phyloP scores from a whole-genome alignment of 2,888 invertebrate species.

The Macaria liturata region DNA sequence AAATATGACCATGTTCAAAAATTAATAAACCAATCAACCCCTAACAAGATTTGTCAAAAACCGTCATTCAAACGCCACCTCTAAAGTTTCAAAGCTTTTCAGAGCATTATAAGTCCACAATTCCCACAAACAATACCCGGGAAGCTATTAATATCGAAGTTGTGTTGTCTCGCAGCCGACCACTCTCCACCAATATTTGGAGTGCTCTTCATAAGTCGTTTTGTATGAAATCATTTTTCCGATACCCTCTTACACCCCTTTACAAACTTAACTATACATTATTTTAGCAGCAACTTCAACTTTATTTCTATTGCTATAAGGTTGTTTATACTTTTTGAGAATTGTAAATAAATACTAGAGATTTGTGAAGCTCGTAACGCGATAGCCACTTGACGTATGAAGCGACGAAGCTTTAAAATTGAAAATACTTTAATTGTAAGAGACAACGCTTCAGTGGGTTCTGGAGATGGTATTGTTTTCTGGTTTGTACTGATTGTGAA shows the following conservation, averaged over 20 bases:
- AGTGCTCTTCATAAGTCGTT: conserved; percentile 57
- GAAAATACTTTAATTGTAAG: conserved; percentile 64
- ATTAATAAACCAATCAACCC: too few species aligned
- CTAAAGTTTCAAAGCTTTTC: neutral
- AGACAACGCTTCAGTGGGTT: conserved; percentile 69
- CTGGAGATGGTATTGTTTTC: conserved; percentile 66
- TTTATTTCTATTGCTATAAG: neutral
- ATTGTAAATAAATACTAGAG: conserved; percentile 24
- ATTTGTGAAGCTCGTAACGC: conserved; percentile 54
- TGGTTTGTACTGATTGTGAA: conserved; percentile 49
- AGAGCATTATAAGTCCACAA: conserved; percentile 9
- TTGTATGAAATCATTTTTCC: conserved; percentile 71
- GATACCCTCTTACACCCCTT: conserved; percentile 68
- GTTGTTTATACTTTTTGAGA: neutral
- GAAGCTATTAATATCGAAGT: conserved; percentile 63
- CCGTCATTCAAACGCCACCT: too few species aligned
- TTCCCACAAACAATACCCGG: conserved; percentile 46
- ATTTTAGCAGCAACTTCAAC: neutral
- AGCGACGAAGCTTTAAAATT: conserved; percentile 52
- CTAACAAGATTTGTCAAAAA: too few species aligned
- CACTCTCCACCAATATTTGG: conserved; percentile 58
- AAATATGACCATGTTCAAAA: too few species aligned
- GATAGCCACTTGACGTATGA: conserved; percentile 73
- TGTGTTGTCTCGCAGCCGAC: conserved; percentile 48
- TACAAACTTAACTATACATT: conserved; percentile 31